A percentile compares a stretch with the other conserved stretches of the same genome.
Conservation (phyloP, 1,140 invertebrate species). For the Magallana gigas region DNA sequence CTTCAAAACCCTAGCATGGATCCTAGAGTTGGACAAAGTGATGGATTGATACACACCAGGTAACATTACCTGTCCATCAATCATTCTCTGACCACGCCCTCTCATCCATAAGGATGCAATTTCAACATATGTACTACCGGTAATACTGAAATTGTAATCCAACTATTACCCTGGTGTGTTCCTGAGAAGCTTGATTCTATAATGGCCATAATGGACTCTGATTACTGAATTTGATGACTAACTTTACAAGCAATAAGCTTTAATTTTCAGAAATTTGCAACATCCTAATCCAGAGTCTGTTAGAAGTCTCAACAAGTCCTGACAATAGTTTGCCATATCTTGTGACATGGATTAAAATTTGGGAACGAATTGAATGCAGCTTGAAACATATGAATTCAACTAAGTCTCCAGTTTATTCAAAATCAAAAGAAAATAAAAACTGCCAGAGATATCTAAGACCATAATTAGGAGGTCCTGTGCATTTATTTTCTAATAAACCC, state of each 20-base stretch:
- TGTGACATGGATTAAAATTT: slow-evolving; percentile 21
- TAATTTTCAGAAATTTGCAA: slow-evolving; percentile 28
- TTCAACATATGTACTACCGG: not conserved
- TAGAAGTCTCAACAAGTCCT: slow-evolving; percentile 2
- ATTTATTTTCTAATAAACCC: slow-evolving; percentile 42
- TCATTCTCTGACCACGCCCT: not conserved
- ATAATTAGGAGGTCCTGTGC: slow-evolving; percentile 31
- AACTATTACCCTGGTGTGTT: slow-evolving; percentile 15
- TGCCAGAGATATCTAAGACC: slow-evolving; percentile 34
- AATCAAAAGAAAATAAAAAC: slow-evolving; percentile 39
- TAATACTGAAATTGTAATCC: slow-evolving; percentile 15
- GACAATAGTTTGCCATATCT: slow-evolving; percentile 16
- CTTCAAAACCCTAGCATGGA: not conserved
- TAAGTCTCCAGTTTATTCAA: slow-evolving; percentile 17
- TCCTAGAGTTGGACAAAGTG: not conserved
- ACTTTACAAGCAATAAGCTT: slow-evolving; percentile 20
- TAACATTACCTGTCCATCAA: slow-evolving; percentile 30
- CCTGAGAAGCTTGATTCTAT: slow-evolving; percentile 15
- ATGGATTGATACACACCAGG: slow-evolving; percentile 23
- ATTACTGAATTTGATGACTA: slow-evolving; percentile 28
- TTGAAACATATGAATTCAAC: slow-evolving; percentile 1
- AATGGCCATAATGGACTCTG: slow-evolving; percentile 18
- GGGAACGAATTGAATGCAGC: not conserved
- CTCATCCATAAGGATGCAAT: slow-evolving; percentile 36
- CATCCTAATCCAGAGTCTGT: not conserved